These are phyloP conservation scores for Chaitophorus viminalis DNA, from an alignment of 2,888 invertebrate species.

Conservation along the genomic window DNA sequence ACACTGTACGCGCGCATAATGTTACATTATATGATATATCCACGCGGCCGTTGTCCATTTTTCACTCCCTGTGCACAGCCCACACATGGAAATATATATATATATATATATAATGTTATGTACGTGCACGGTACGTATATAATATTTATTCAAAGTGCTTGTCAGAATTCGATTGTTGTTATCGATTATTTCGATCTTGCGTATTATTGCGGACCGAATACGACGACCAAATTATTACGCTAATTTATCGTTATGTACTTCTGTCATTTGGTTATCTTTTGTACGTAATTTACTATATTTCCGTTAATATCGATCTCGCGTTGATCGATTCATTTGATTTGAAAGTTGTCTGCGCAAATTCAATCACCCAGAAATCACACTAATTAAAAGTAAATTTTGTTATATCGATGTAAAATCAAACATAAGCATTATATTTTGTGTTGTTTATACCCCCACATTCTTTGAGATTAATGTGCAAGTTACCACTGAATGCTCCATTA, in stretches of 20 bases:
- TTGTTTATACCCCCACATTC: no score
- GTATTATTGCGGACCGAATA: not conserved
- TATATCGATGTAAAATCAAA: not conserved
- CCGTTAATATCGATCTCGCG: not conserved
- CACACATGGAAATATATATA: not conserved
- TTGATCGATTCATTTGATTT: not conserved
- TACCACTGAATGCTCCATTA: no score
- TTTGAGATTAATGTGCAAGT: no score
- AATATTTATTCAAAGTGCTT: conserved; percentile 39
- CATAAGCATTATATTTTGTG: no score
- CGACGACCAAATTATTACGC: not conserved
- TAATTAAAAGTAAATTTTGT: no score
- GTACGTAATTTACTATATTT: not conserved
- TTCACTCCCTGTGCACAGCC: conserved; percentile 4
- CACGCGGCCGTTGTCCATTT: conserved; percentile 43
- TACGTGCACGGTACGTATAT: not conserved
- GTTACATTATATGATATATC: conserved; percentile 44
- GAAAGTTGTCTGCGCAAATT: not conserved
- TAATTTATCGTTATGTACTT: conserved; percentile 1
- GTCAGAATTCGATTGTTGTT: conserved; percentile 29
- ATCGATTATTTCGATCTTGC: conserved; percentile 18
- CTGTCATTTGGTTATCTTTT: not conserved
- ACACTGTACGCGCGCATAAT: conserved; percentile 42
- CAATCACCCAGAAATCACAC: no score
- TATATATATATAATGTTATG: not conserved